phyloP scores from a whole-genome alignment of 2,113 vertebrate genomes.

The Leptobrachium ailaonicum region DNA sequence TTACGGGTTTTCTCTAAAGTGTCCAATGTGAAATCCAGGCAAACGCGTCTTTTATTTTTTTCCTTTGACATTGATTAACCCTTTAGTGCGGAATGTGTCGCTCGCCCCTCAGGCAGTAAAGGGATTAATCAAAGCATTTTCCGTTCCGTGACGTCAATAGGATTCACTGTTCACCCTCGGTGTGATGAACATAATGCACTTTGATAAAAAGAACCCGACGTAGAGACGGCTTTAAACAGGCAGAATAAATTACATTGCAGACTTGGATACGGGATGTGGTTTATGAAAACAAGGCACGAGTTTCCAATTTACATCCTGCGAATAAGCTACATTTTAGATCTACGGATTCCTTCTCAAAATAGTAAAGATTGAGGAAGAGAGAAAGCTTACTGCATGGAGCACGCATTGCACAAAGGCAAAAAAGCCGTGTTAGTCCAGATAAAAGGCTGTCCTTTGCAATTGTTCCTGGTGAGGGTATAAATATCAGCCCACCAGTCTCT shows the following conservation, averaged over 20 bases:
- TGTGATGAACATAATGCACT: slow-evolving; percentile 4
- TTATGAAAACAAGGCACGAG: slow-evolving; percentile 25
- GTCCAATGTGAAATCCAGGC: neutral
- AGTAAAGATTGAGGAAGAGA: no score
- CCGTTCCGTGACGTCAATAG: slow-evolving; percentile 5
- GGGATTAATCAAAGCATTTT: neutral
- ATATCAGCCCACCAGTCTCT: no score
- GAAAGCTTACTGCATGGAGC: no score
- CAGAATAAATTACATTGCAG: slow-evolving; percentile 10
- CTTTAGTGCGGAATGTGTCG: neutral
- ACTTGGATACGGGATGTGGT: neutral
- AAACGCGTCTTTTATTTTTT: neutral
- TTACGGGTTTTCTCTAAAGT: neutral
- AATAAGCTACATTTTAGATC: slow-evolving; percentile 3
- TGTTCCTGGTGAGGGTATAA: no score
- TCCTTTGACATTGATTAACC: neutral
- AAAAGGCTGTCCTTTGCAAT: no score
- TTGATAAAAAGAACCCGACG: slow-evolving; percentile 10
- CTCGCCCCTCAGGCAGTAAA: neutral
- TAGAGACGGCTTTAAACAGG: slow-evolving; percentile 28
- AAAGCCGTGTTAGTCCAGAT: no score
- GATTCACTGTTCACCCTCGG: neutral
- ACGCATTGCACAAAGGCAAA: no score
- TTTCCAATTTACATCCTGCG: slow-evolving; percentile 26
- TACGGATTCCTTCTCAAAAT: no score